Conservation (phyloP, 2,888 invertebrate species). For the Carpatolechia fugitivella region DNA sequence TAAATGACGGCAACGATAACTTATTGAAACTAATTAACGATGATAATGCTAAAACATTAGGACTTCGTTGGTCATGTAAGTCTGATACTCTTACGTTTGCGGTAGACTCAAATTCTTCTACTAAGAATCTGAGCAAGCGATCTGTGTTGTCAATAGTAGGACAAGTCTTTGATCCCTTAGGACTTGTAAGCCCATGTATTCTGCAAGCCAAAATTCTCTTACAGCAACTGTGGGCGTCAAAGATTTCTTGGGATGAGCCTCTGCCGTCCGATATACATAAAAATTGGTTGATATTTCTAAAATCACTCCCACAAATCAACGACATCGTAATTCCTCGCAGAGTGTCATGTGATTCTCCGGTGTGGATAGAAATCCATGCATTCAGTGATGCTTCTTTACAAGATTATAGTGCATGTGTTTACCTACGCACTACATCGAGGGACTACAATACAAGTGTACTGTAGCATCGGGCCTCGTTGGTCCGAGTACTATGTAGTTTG, state of each 20-base stretch:
- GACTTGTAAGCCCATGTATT: slow-evolving; percentile 4
- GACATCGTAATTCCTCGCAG: background rate
- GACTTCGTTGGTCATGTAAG: slow-evolving; percentile 14
- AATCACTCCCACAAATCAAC: background rate
- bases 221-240: background rate
- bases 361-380: background rate
- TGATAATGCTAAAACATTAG: slow-evolving; percentile 15
- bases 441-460: background rate
- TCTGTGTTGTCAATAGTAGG: slow-evolving; percentile 17
- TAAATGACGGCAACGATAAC: slow-evolving; percentile 3
- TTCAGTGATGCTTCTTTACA: background rate
- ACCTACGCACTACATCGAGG: background rate
- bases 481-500: too few relatives aligned
- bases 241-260: background rate
- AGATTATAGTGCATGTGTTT: background rate
- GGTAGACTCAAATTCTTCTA: background rate
- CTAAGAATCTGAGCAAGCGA: slow-evolving; percentile 8
- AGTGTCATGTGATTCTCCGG: background rate
- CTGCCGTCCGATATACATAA: background rate
- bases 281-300: background rate
- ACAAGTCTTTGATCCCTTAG: slow-evolving; percentile 20
- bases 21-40: slow-evolving; percentile 10
- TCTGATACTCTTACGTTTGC: slow-evolving; percentile 13
- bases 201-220: background rate
- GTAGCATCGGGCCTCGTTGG: too few relatives aligned